Percentiles rank a stretch among this genome's conserved stretches.
phyloP scores from a whole-genome alignment of 2,888 invertebrate genomes.

The Sturmia bella region DNA sequence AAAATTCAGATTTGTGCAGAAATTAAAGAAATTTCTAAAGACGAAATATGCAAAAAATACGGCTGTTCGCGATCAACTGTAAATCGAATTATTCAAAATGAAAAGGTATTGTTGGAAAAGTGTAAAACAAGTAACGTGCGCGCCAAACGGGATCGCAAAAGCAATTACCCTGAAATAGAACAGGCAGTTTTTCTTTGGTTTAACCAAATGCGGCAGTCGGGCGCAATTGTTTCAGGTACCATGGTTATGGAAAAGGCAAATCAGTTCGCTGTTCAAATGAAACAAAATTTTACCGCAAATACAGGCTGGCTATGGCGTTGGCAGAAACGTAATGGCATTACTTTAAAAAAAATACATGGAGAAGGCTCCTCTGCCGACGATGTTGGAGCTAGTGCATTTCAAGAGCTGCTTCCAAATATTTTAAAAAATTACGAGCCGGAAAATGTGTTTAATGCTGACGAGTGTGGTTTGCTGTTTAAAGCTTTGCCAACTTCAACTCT shows the following conservation, averaged over 20 bases:
- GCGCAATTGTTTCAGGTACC: slow-evolving; percentile 15
- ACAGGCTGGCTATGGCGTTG: slow-evolving; percentile 41
- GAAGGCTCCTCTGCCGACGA: slow-evolving; percentile 27
- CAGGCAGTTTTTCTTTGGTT: slow-evolving; percentile 23
- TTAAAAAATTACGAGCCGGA: slow-evolving; percentile 6
- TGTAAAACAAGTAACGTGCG: slow-evolving; percentile 20
- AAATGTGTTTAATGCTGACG: slow-evolving; percentile 14
- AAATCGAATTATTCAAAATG: slow-evolving; percentile 22
- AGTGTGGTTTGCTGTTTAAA: slow-evolving; percentile 21
- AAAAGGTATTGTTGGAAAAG: slow-evolving; percentile 20
- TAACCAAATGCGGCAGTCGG: slow-evolving; percentile 9
- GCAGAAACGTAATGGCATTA: slow-evolving; percentile 31
- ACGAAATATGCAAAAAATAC: slow-evolving; percentile 21
- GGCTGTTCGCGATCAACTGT: slow-evolving; percentile 7
- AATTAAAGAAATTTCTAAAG: slow-evolving; percentile 13
- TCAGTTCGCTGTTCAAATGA: slow-evolving; percentile 34
- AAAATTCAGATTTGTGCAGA: slow-evolving; percentile 23
- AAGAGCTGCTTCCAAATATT: slow-evolving; percentile 29
- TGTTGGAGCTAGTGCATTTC: slow-evolving; percentile 12
- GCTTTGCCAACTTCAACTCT: slow-evolving; percentile 20
- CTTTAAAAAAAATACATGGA: slow-evolving; percentile 18
- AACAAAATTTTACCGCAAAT: slow-evolving; percentile 25
- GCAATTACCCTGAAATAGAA: slow-evolving; percentile 34
- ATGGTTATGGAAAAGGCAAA: slow-evolving; percentile 8
- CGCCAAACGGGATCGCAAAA: slow-evolving; percentile 18